Conservation (phyloP, 2,797 vertebrate genomes). For the Phataginus tricuspis region DNA sequence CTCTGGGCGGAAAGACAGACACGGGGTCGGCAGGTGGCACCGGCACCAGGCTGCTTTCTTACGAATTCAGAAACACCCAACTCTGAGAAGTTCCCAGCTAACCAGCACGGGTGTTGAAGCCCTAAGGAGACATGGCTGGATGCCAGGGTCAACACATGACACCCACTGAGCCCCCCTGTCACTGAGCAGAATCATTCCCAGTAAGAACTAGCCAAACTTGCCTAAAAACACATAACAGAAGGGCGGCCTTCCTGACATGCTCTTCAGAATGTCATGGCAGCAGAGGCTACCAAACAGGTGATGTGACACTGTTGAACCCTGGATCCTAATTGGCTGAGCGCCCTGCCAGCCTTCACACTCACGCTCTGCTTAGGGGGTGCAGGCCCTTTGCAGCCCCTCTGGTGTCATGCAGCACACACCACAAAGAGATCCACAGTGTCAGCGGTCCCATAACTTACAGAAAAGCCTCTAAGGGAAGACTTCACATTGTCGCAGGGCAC, state of each 20-base stretch:
- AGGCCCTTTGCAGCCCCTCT: background rate
- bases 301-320: rapidly evolving
- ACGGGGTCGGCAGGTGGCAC: background rate
- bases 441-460: background rate
- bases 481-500: background rate
- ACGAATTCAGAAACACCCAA: background rate
- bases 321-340: rapidly evolving
- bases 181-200: background rate
- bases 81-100: background rate
- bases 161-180: background rate
- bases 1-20: slow-evolving; percentile 87
- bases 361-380: background rate
- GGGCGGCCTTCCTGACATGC: rapidly evolving
- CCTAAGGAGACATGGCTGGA: rapidly evolving
- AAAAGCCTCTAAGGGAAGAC: background rate
- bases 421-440: rapidly evolving
- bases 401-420: too few relatives aligned
- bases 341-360: background rate
- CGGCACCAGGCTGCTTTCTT: rapidly evolving
- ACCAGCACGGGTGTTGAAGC: rapidly evolving
- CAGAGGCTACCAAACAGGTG: rapidly evolving
- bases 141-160: rapidly evolving
- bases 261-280: rapidly evolving
- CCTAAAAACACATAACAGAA: background rate
- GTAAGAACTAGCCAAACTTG: background rate